phyloP scores from a whole-genome alignment of 2,888 invertebrate genomes.

The Phytoseiulus persimilis region DNA sequence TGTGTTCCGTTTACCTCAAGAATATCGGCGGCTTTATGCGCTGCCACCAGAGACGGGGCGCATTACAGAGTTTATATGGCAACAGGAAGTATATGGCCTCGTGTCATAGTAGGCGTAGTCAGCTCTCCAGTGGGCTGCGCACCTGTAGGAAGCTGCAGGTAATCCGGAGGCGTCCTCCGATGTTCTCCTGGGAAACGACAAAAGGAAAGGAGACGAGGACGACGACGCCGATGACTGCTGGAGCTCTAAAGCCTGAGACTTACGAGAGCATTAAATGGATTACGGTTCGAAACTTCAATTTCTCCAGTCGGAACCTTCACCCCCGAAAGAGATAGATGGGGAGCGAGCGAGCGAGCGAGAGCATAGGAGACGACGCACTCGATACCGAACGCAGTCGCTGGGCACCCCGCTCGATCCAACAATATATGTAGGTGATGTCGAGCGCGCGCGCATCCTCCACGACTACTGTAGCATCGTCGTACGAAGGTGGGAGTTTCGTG shows the following conservation, averaged over 20 bases:
- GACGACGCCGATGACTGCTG: not conserved
- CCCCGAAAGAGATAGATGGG: not conserved
- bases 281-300: not conserved
- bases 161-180: not conserved
- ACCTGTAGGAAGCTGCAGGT: not conserved
- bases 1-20: not conserved
- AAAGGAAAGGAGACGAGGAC: not conserved
- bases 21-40: not conserved
- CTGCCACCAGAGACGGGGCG: not conserved
- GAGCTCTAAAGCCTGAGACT: not conserved
- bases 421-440: not conserved
- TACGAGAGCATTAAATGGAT: constrained; percentile 5
- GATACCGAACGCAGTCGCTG: not conserved
- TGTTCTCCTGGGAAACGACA: not conserved
- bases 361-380: not conserved
- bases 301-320: not conserved
- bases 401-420: not conserved
- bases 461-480: not conserved
- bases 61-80: not conserved
- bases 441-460: not conserved
- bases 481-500: not conserved
- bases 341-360: not conserved
- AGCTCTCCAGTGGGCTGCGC: not conserved
- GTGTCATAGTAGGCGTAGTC: not conserved
- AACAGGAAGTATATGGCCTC: not conserved